phyloP scores from a whole-genome alignment of 1,140 invertebrate species.

The Drosophila ohnishii region DNA sequence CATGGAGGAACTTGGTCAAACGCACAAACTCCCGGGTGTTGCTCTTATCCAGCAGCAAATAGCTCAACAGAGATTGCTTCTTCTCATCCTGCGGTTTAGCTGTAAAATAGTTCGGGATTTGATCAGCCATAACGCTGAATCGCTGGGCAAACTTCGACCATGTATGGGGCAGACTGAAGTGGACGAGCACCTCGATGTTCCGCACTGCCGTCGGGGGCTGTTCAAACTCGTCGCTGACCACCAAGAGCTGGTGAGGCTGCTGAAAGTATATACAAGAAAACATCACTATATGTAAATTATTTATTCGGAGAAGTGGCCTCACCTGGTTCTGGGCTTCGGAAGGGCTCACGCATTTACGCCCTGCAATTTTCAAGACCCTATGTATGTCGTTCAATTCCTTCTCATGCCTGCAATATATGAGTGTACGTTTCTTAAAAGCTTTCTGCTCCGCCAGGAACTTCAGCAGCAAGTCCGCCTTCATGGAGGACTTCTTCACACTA shows the following conservation, averaged over 20 bases:
- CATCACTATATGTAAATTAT: not conserved
- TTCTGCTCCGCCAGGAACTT: conserved; percentile 9
- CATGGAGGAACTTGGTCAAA: conserved; percentile 27
- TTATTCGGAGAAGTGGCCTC: not conserved
- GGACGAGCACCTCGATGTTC: conserved; percentile 49
- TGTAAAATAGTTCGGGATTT: conserved; percentile 37
- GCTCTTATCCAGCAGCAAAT: conserved; percentile 46
- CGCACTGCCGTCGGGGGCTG: not conserved
- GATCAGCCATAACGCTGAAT: conserved; percentile 38
- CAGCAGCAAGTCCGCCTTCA: conserved; percentile 20
- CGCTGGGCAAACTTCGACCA: conserved; percentile 50
- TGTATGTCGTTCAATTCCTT: conserved; percentile 7
- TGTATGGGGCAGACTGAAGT: conserved; percentile 42
- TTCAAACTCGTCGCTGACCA: conserved; percentile 26
- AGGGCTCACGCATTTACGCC: conserved; percentile 26
- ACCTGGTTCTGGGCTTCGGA: conserved; percentile 9
- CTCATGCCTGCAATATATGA: conserved; percentile 44
- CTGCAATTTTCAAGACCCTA: conserved; percentile 1
- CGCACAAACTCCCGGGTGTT: conserved; percentile 20
- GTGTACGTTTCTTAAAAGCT: conserved; percentile 8
- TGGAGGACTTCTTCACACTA: not conserved
- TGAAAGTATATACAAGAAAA: not conserved
- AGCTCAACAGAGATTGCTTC: not conserved
- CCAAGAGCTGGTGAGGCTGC: conserved; percentile 33
- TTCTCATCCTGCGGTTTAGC: too few species aligned